Evolutionary conservation across 2,888 invertebrate species (phyloP), one percentile per base, ranked within the genome.

Genomic region (Callimorpha dominula): DNA sequence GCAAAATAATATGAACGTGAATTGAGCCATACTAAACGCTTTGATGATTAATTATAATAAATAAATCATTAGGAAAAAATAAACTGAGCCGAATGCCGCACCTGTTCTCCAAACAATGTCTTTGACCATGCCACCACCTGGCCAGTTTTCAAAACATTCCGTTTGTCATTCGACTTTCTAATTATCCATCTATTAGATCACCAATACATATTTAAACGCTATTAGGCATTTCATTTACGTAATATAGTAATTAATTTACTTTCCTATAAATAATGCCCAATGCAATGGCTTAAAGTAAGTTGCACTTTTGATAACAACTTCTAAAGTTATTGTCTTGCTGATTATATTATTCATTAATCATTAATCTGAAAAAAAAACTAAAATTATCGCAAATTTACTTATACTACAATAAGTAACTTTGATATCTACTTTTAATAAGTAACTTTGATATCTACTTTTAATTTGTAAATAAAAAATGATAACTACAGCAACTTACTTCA

Each of bases 401-500:
- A 31, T 20, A 12, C 20, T 20, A 57, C 57, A 57, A 57, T 12
- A n/a, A n/a, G n/a, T n/a, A n/a, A n/a, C 5, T 12, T 12, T 20
- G 6, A 4, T 20, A n/a, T n/a, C n/a, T n/a, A n/a, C n/a, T n/a
- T n/a, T 2, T 31, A 2, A 31, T 1, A 31, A 1, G 31, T 1
- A 31, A 1, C 31, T 31, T 31, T 31, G 31, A 31, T 31, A 31
- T 31, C 31, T 31, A 31, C 31, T 31, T 31, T 31, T 31, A 31
- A 31, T 31, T 20, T 57, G 57, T 20, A 57, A 57, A 20, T 54
- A 20, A 11, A 57, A 57, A 20, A 20, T 57, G 20, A 20, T n/a
- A 42, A 42, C 11, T 54, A 52, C n/a, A 40, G 7, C 14, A 52
- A 94, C 96, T 94, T 94, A 96, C 96, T 87, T 96, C 96, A 90